Evolutionary conservation across 2,113 vertebrate species (phyloP).

Genomic region (Polypterus bichir): DNA sequence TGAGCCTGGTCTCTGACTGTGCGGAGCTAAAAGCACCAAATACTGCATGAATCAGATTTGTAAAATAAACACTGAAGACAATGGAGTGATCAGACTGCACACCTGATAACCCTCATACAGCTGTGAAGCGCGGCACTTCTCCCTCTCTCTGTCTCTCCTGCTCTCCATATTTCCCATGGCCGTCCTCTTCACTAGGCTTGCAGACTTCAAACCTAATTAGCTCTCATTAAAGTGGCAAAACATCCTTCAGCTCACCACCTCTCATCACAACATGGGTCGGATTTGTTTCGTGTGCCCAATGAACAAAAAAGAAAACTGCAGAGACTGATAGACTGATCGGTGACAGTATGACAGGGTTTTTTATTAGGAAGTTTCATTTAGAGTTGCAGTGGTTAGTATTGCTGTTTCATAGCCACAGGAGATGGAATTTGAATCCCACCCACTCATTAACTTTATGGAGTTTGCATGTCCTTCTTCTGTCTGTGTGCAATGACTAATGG

Average conservation of each 20-base stretch:
- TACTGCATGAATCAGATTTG: constrained; percentile 29
- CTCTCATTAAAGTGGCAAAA: constrained; percentile 36
- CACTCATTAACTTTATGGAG: too few species aligned
- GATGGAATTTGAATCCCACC: too few species aligned
- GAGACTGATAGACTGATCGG: too few species aligned
- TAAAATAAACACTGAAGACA: constrained; percentile 38
- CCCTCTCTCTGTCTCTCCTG: background rate
- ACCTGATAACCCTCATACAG: constrained; percentile 41
- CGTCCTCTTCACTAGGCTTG: constrained; percentile 18
- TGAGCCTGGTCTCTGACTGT: constrained; percentile 21
- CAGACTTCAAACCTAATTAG: constrained; percentile 26
- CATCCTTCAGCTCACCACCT: constrained; percentile 24
- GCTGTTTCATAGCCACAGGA: too few species aligned
- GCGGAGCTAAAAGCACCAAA: constrained; percentile 26
- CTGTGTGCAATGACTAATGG: too few species aligned
- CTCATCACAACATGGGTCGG: background rate
- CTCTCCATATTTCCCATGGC: background rate
- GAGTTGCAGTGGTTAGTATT: too few species aligned
- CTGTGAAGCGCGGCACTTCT: constrained; percentile 4
- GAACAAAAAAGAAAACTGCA: too few species aligned
- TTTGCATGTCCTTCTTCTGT: too few species aligned
- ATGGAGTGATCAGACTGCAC: constrained; percentile 41
- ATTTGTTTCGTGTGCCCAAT: too few species aligned
- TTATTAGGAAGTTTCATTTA: too few species aligned
- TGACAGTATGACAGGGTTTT: too few species aligned